Conservation (phyloP, 2,888 invertebrate genomes). For the Sylvicola cinctus region DNA sequence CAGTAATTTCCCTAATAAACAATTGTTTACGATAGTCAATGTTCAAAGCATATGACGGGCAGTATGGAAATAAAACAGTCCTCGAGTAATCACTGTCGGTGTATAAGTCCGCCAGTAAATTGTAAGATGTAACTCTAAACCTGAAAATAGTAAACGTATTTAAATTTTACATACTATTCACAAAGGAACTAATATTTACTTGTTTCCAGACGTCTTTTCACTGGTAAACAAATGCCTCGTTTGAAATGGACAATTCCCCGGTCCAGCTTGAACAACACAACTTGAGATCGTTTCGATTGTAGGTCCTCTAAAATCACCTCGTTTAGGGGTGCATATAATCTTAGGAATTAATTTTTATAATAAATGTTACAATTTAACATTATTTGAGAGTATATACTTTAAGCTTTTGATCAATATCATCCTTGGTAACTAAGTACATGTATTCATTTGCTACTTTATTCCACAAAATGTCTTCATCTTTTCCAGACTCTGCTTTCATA, state of each 20-base stretch:
- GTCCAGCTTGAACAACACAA: slow-evolving; percentile 44
- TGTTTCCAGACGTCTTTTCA: slow-evolving; percentile 11
- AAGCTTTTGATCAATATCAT: slow-evolving; percentile 44
- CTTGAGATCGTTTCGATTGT: slow-evolving; percentile 36
- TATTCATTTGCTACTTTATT: slow-evolving; percentile 32
- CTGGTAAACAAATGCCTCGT: slow-evolving; percentile 50
- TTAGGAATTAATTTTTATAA: no score
- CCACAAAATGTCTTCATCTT: slow-evolving; percentile 31
- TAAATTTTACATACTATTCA: no score
- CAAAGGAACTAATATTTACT: no score
- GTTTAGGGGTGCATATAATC: slow-evolving; percentile 28
- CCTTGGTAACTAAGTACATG: slow-evolving; percentile 33
- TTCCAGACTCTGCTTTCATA: slow-evolving; percentile 10
- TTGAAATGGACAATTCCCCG: slow-evolving; percentile 65
- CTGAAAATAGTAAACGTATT: no score
- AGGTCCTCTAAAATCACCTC: slow-evolving; percentile 34
- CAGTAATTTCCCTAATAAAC: slow-evolving; percentile 52
- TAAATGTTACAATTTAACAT: no score
- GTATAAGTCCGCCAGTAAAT: slow-evolving; percentile 80
- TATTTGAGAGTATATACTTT: slow-evolving; percentile 22
- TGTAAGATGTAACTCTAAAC: slow-evolving; percentile 64
- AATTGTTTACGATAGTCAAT: slow-evolving; percentile 77
- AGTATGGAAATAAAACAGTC: slow-evolving; percentile 58
- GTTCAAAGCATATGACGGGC: slow-evolving; percentile 57
- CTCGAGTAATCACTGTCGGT: slow-evolving; percentile 65